phyloP scores from a whole-genome alignment of 2,113 vertebrate species.

The Pygoscelis antarcticus region DNA sequence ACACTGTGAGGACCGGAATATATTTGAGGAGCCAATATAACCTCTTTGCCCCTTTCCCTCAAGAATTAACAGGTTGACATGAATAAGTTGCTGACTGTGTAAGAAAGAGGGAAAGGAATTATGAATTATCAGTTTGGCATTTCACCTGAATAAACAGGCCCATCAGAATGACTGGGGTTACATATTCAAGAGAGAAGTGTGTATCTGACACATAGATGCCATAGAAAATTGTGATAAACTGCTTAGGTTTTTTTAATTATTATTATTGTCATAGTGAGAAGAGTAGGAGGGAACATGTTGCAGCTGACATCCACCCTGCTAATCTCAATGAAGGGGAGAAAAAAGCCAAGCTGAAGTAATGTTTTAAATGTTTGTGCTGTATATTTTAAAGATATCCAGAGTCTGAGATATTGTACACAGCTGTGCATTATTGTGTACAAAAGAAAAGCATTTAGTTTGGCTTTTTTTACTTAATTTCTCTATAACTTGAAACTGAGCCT shows the following conservation, averaged over 20 bases:
- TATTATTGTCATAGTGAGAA: neutral
- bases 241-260: neutral
- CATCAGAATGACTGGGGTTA: neutral
- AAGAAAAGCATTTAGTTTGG: neutral
- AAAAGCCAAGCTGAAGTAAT: neutral
- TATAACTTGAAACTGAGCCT: neutral
- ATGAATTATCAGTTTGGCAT: neutral
- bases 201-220: neutral
- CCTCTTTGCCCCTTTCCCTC: neutral
- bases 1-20: neutral
- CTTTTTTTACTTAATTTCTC: neutral
- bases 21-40: neutral
- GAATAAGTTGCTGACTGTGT: neutral
- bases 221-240: conserved; percentile 23
- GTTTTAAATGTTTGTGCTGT: neutral
- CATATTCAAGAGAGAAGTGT: neutral
- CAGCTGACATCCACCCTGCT: neutral
- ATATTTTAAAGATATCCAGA: neutral
- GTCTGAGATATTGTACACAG: neutral
- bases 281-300: neutral
- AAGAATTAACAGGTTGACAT: neutral
- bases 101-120: neutral
- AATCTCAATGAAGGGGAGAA: neutral
- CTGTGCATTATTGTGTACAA: neutral
- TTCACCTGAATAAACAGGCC: conserved; percentile 28